Conservation (phyloP, 2,888 invertebrate species). For the Bembecia ichneumoniformis region DNA sequence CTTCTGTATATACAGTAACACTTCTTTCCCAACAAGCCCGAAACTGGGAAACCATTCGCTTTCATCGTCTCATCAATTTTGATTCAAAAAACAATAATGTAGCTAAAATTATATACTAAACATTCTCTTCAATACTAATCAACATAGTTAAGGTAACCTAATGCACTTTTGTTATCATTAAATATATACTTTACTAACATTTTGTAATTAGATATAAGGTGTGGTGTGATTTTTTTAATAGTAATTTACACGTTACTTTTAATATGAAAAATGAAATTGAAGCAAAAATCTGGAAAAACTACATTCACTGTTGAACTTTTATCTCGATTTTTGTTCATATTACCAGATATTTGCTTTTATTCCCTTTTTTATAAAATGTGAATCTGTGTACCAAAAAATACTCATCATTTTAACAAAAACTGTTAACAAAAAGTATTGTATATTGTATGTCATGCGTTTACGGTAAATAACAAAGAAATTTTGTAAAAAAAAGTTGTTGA, state of each 20-base stretch:
- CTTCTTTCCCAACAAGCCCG: too few relatives aligned
- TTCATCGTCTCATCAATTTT: too few relatives aligned
- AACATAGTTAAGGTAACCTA: not conserved
- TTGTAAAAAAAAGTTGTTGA: slow-evolving; percentile 4
- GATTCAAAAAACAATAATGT: too few relatives aligned
- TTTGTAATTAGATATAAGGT: slow-evolving; percentile 64
- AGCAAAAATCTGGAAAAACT: slow-evolving; percentile 13
- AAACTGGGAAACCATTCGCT: too few relatives aligned
- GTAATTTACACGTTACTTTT: not conserved
- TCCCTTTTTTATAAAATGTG: not conserved
- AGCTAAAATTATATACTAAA: not conserved
- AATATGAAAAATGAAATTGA: slow-evolving; percentile 11
- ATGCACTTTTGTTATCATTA: not conserved
- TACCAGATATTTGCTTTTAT: not conserved
- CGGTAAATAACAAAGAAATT: not conserved
- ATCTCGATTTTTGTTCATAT: too few relatives aligned
- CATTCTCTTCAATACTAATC: not conserved
- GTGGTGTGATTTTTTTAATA: slow-evolving; percentile 53
- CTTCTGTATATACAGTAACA: too few relatives aligned
- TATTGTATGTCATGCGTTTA: not conserved
- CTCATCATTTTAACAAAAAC: not conserved
- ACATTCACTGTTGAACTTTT: too few relatives aligned
- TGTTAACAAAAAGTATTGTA: not conserved
- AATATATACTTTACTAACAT: slow-evolving; percentile 11
- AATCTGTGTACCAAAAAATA: not conserved